A percentile compares a stretch with the other conserved stretches of the same genome.
Evolutionary conservation across 2,888 invertebrate species (phyloP).

Genomic region (Byasa hedistus): DNA sequence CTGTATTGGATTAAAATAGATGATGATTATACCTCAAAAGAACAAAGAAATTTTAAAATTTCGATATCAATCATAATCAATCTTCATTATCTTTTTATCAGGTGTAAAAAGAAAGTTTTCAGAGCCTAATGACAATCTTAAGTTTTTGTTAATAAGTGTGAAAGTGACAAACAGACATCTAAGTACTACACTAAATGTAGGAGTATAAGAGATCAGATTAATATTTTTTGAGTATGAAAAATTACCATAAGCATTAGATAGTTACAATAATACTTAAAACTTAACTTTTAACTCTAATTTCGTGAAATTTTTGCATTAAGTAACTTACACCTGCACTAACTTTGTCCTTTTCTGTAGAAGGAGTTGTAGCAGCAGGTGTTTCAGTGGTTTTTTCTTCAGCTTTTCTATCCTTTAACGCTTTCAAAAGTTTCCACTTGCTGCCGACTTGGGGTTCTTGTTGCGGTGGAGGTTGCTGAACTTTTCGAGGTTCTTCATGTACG

Average conservation of each 20-base stretch:
- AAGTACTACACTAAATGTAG: neutral
- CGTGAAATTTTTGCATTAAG: slow-evolving; percentile 82
- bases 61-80: too few relatives aligned
- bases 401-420: slow-evolving; percentile 93
- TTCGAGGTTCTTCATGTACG: slow-evolving; percentile 54
- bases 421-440: slow-evolving; percentile 94
- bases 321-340: slow-evolving; percentile 85
- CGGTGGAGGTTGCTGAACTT: slow-evolving; percentile 55
- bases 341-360: slow-evolving; percentile 82
- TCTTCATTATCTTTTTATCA: too few relatives aligned
- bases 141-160: neutral
- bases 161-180: slow-evolving; percentile 12
- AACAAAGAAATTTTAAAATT: too few relatives aligned
- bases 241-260: neutral
- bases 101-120: too few relatives aligned
- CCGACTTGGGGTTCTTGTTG: slow-evolving; percentile 82
- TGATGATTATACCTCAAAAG: neutral
- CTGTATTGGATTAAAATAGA: too few relatives aligned
- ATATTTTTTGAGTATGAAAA: slow-evolving; percentile 7
- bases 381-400: slow-evolving; percentile 91
- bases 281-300: slow-evolving; percentile 83
- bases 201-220: slow-evolving; percentile 1
- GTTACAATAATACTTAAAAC: slow-evolving; percentile 21
- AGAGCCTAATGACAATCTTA: too few relatives aligned
- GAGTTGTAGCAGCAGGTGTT: slow-evolving; percentile 82